Conservation (phyloP, 2,797 vertebrate species). For the Scolopax rusticola region DNA sequence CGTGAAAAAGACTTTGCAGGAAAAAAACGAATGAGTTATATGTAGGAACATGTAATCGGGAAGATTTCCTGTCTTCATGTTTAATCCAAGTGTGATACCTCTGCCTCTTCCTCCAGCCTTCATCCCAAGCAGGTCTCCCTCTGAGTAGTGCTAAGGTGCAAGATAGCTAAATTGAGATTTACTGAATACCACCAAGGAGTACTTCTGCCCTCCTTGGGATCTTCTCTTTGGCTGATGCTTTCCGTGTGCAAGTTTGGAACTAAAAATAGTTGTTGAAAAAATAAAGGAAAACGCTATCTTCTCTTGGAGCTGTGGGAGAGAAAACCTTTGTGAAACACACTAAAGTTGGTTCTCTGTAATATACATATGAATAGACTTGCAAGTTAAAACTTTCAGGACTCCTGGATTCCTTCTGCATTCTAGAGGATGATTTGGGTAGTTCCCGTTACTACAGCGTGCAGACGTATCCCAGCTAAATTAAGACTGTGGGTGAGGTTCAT, state of each 20-base stretch:
- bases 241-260: background rate
- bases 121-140: background rate
- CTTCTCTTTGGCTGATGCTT: background rate
- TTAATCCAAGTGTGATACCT: background rate
- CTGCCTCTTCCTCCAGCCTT: background rate
- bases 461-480: conserved; percentile 14
- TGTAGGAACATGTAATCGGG: background rate
- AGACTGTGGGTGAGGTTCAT: conserved; percentile 13
- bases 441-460: background rate
- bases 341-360: background rate
- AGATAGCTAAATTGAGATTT: background rate
- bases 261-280: background rate
- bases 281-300: background rate
- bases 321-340: background rate
- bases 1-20: conserved; percentile 68
- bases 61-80: background rate
- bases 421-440: background rate
- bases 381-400: background rate
- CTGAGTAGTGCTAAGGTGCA: background rate
- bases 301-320: background rate
- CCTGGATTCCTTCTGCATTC: background rate
- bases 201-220: background rate
- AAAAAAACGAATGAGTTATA: background rate
- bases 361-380: background rate
- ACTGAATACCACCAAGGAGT: background rate